Conservation (phyloP, 2,113 vertebrate genomes). For the Corapipo altera region DNA sequence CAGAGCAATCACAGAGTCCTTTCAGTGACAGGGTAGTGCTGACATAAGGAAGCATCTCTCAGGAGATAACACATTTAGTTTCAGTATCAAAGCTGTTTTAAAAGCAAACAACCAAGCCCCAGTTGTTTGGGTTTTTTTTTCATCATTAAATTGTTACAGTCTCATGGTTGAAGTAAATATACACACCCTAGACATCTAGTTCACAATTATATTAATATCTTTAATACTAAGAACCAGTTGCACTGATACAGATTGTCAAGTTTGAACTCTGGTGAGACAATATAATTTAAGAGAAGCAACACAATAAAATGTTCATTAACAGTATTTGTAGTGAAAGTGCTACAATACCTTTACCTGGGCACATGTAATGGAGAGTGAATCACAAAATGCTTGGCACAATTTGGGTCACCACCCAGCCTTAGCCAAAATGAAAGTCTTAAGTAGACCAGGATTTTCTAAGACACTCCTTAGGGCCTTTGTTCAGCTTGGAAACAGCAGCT, state of each 20-base stretch:
- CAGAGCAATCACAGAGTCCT: not conserved
- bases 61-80: not conserved
- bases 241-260: not conserved
- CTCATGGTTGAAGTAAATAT: not conserved
- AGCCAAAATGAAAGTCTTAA: not conserved
- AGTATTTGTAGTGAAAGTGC: not conserved
- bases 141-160: not conserved
- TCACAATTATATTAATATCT: not conserved
- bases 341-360: not conserved
- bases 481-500: not conserved
- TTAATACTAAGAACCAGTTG: not conserved
- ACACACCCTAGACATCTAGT: not conserved
- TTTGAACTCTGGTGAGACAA: not conserved
- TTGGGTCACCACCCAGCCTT: not conserved
- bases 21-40: not conserved
- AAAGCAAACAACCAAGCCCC: not conserved
- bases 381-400: not conserved
- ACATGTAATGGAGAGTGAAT: not conserved
- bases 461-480: not conserved
- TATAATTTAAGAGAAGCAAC: not conserved
- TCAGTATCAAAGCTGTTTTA: not conserved
- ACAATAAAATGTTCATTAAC: not conserved
- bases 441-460: not conserved
- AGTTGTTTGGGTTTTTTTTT: not conserved
- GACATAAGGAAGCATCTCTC: not conserved